Percentiles rank a stretch among this genome's conserved stretches.
Evolutionary conservation across 2,113 vertebrate genomes (phyloP).

Genomic region (Oreocharis arfaki): DNA sequence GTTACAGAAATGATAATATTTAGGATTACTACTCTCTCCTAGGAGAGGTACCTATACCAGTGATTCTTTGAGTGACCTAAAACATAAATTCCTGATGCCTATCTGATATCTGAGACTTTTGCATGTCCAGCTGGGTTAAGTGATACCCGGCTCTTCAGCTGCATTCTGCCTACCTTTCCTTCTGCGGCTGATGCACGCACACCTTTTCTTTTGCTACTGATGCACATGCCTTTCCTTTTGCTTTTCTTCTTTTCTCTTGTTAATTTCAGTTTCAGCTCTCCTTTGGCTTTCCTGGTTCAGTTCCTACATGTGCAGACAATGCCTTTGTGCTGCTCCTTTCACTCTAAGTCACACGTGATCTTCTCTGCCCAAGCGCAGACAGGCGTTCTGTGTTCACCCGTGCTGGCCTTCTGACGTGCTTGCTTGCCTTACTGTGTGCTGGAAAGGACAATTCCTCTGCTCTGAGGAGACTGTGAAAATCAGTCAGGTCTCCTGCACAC

Average conservation of each 20-base stretch:
- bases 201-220: background rate
- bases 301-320: background rate
- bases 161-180: background rate
- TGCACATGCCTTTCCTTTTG: background rate
- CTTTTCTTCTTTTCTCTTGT: background rate
- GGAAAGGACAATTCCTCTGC: background rate
- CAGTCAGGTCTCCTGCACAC: background rate
- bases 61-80: background rate
- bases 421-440: background rate
- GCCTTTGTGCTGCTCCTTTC: background rate
- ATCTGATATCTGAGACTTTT: background rate
- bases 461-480: background rate
- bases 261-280: background rate
- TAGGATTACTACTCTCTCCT: background rate
- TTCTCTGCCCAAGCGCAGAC: background rate
- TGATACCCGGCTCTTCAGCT: background rate
- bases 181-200: background rate
- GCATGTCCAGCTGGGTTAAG: background rate
- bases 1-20: background rate
- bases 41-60: background rate
- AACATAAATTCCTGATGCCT: background rate
- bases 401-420: background rate
- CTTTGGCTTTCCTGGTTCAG: background rate
- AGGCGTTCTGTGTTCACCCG: background rate
- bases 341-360: background rate